Base-by-base conservation (phyloP, 2,797 vertebrate species). In the Lophotriccus pileatus region DNA sequence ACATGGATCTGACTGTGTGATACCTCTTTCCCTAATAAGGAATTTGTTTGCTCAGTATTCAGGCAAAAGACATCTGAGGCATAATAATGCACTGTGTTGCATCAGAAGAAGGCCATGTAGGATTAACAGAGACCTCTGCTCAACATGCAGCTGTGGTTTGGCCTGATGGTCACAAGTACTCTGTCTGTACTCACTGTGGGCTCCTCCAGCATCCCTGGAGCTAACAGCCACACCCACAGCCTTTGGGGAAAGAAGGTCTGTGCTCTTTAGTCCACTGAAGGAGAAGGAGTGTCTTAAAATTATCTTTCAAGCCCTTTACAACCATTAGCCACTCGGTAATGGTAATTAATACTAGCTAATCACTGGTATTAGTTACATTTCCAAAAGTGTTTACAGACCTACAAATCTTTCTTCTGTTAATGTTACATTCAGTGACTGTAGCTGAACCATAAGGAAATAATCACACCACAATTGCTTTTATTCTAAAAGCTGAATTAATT, bases 401-500 rank as follows among this genome's bases (percentile, higher is more conserved):
- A 46, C 21, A 41, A 34, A 39, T 80, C 60, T 22, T 63, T 6
- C 80, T 83, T 83, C 46, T 41, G 44, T 43, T 67, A 84, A 91
- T n/a, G 36, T 76, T 68, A 44, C 14, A 36, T 56, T 81, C 36
- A 49, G 49, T 49, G 67, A 63, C 9, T 36, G 10, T 2, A 46
- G 37, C 36, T 66, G 55, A 92, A 74, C 36, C 19, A 32, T 67
- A 78, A 87, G n/a, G 34, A 84, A 78, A 84, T 66, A 76, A 82
- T 55, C 32, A 75, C 41, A 39, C 50, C 60, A 63, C 17, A 34
- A 14, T 32, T 52, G 3, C 14, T 91, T 95, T 73, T 80, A 44
- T 82, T 60, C 32, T 89, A 60, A 76, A 91, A 86, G 39, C 10
- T 81, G 43, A 84, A 80, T 87, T 78, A 75, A 92, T 89, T 91